Conservation (phyloP, 2,113 vertebrate genomes). For the Eulemur macaco region DNA sequence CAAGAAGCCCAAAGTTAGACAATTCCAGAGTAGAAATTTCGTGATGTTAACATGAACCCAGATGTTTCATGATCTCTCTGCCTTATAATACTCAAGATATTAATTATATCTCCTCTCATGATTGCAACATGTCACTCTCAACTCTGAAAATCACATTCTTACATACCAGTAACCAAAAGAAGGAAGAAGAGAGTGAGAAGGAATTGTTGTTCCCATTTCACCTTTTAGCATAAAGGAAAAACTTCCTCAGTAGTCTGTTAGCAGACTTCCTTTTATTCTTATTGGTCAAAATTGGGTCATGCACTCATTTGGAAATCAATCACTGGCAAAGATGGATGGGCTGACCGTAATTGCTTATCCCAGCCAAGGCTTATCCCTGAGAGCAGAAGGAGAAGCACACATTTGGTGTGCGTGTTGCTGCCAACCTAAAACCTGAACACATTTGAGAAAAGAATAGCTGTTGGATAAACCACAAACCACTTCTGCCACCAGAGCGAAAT, state of each 20-base stretch:
- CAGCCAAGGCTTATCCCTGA: not conserved
- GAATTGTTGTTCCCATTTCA: not conserved
- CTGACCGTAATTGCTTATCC: not conserved
- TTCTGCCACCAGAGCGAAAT: not conserved
- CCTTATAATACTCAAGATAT: not conserved
- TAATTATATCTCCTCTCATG: not conserved
- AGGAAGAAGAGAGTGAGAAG: not conserved
- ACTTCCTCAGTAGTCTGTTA: not conserved
- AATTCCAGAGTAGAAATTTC: not conserved
- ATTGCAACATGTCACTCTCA: not conserved
- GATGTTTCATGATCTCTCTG: not conserved
- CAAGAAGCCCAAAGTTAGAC: not conserved
- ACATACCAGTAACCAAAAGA: not conserved
- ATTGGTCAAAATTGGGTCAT: not conserved
- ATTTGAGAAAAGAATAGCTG: not conserved
- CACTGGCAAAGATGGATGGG: not conserved
- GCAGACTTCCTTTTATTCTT: not conserved
- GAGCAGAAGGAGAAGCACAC: rapidly evolving
- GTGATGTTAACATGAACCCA: not conserved
- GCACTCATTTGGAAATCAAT: not conserved
- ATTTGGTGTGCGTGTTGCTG: not conserved
- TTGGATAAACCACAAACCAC: not conserved
- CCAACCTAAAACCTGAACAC: not conserved
- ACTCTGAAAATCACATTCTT: not conserved
- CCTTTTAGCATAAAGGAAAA: not conserved